Conservation (phyloP, 2,888 invertebrate genomes). For the Drosophila aldrichi region DNA sequence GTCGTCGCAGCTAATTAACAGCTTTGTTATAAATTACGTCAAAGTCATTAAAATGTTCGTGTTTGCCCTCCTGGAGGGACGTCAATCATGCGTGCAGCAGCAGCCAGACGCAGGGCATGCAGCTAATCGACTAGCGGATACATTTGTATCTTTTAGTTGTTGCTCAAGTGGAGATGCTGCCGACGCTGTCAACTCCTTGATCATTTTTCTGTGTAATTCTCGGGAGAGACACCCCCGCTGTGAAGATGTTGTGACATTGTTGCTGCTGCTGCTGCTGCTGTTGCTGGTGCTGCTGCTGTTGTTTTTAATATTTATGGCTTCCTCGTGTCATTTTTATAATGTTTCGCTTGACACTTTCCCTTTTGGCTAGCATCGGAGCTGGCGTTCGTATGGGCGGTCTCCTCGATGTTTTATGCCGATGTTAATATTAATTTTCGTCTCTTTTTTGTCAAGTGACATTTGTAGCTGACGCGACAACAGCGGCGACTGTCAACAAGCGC, state of each 20-base stretch:
- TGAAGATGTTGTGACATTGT: slow-evolving; percentile 72
- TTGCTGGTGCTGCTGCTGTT: slow-evolving; percentile 54
- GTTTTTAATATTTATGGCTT: slow-evolving; percentile 83
- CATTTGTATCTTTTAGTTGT: slow-evolving; percentile 73
- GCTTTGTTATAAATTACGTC: slow-evolving; percentile 84
- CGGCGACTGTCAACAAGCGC: slow-evolving; percentile 80
- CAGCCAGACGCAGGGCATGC: slow-evolving; percentile 58
- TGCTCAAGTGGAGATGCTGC: slow-evolving; percentile 39
- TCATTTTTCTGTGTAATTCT: slow-evolving; percentile 58
- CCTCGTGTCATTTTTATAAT: slow-evolving; percentile 84
- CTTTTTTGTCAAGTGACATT: slow-evolving; percentile 71
- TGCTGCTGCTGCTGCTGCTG: slow-evolving; percentile 72
- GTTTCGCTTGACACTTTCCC: slow-evolving; percentile 83
- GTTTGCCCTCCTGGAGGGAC: slow-evolving; percentile 47
- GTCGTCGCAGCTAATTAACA: slow-evolving; percentile 85
- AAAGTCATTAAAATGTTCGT: slow-evolving; percentile 74
- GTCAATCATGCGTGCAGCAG: slow-evolving; percentile 78
- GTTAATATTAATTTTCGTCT: slow-evolving; percentile 51
- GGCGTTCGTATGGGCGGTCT: slow-evolving; percentile 45
- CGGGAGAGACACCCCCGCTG: slow-evolving; percentile 68
- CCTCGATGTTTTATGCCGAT: slow-evolving; percentile 32
- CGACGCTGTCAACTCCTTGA: slow-evolving; percentile 74
- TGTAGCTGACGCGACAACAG: slow-evolving; percentile 69
- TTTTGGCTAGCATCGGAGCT: slow-evolving; percentile 56
- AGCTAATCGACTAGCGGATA: slow-evolving; percentile 53